phyloP scores from a whole-genome alignment of 2,888 invertebrate species.

The Dexiosoma caninum region DNA sequence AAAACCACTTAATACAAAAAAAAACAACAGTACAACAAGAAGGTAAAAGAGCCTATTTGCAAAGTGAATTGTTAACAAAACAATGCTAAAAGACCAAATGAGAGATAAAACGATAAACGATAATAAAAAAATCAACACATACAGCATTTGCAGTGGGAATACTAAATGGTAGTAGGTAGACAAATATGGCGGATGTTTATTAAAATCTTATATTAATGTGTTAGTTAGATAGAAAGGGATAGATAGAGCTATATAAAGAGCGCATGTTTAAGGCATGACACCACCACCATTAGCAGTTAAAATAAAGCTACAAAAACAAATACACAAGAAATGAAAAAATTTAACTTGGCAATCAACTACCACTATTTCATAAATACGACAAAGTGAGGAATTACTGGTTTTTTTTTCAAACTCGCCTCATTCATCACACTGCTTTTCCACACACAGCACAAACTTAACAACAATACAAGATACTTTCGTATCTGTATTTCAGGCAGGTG shows the following conservation, averaged over 20 bases:
- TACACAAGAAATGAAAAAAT: background rate
- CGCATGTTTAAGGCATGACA: conserved; percentile 13
- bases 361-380: conserved; percentile 53
- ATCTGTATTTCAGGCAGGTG: conserved; percentile 72
- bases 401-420: conserved; percentile 38
- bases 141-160: background rate
- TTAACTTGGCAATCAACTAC: conserved; percentile 46
- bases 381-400: conserved; percentile 64
- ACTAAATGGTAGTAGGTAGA: conserved; percentile 23
- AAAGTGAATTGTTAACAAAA: background rate
- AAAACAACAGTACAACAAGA: background rate
- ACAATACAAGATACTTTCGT: conserved; percentile 66
- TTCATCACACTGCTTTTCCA: conserved; percentile 35
- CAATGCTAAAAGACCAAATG: background rate
- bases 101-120: conserved; percentile 23
- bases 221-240: conserved; percentile 21
- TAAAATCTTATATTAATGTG: conserved; percentile 1
- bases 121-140: background rate
- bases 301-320: conserved; percentile 25
- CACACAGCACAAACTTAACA: conserved; percentile 10
- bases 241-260: conserved; percentile 43
- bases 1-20: background rate
- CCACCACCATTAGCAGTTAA: conserved; percentile 32
- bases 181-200: conserved; percentile 57
- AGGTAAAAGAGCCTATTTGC: background rate